Evolutionary conservation across 2,797 vertebrate genomes (phyloP), one percentile per base, ranked within the genome.

Genomic region (Acridotheres tristis): DNA sequence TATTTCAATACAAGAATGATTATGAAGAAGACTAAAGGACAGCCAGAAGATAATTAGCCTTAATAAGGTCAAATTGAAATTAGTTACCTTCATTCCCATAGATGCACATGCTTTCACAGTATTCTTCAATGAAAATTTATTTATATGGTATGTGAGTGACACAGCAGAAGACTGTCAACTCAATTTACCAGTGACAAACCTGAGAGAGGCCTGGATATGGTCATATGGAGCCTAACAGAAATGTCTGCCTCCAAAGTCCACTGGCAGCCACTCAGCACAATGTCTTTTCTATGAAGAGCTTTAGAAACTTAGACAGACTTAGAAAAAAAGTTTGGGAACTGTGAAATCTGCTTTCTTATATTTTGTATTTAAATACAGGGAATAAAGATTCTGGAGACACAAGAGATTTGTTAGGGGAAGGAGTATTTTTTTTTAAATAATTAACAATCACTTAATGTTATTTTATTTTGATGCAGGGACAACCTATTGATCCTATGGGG

Each of bases 191-290:
- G 12, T 17, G 32, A 43, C 22, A 68, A 78, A 79, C 26, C 15
- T 13, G 13, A 62, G 14, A 36, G 22, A 72, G 5, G 4, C 26
- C 13, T 82, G 22, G 6, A 23, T 61, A 9, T 34, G 19, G 3
- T 66, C 50, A n/a, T 11, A 17, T 5, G 11, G 16, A 21, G 5
- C 55, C 29, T 55, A 55, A 42, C 6, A 58, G 14, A 29, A 61
- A 2, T 4, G 0, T 15, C 27, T 61, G 11, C 16, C 30, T 61
- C n/a, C 7, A 21, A 57, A 61, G 32, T 62, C 30, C 0, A 0
- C 21, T 50, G 34, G 15, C 32, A 89, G 47, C 13, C 50, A 11
- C 21, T 47, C 0, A 1, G 10, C 18, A 20, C 1, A 4, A 4
- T 6, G 5, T 42, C 36, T 50, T 69, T 66, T 81, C 16, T 23